A percentile compares a stretch with the other conserved stretches of the same genome.
Evolutionary conservation across 2,888 invertebrate species (phyloP).

Genomic region (Clistopyga incitator): DNA sequence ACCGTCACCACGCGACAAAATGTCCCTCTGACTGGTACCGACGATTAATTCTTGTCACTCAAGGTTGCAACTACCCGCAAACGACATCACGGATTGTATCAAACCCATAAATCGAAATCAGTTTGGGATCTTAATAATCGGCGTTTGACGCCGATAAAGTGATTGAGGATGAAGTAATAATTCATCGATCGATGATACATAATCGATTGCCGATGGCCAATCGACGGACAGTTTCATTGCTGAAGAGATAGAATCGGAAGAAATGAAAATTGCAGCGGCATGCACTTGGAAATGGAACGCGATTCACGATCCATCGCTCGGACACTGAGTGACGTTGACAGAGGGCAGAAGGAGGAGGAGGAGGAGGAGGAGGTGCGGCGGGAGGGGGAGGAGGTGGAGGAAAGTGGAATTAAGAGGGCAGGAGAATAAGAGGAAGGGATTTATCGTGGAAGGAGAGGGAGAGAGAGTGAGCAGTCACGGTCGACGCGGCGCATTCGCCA

Average conservation of each 20-base stretch:
- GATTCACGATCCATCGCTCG: conserved; percentile 54
- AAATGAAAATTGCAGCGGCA: conserved; percentile 21
- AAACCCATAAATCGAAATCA: conserved; percentile 1
- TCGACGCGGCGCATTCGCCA: conserved; percentile 69
- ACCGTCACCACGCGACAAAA: too few species aligned
- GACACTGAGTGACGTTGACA: conserved; percentile 65
- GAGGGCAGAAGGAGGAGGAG: conserved; percentile 54
- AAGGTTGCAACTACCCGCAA: too few species aligned
- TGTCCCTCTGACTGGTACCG: too few species aligned
- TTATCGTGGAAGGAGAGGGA: conserved; percentile 45
- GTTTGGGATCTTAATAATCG: not conserved
- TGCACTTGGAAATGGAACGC: conserved; percentile 60
- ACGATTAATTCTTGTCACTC: too few species aligned
- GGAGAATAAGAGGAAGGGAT: conserved; percentile 46
- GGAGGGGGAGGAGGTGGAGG: conserved; percentile 56
- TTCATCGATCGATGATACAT: conserved; percentile 45
- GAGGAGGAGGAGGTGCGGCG: conserved; percentile 54
- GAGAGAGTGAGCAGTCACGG: conserved; percentile 67
- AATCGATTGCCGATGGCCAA: conserved; percentile 51
- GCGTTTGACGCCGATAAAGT: not conserved
- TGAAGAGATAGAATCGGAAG: conserved; percentile 11
- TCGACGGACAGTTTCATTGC: conserved; percentile 28
- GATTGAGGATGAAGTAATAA: conserved; percentile 4
- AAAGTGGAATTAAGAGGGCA: conserved; percentile 61
- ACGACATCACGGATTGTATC: too few species aligned